These are phyloP conservation scores for Artemia sinica DNA, from an alignment of 2,888 invertebrate species.

Conservation along the genomic window DNA sequence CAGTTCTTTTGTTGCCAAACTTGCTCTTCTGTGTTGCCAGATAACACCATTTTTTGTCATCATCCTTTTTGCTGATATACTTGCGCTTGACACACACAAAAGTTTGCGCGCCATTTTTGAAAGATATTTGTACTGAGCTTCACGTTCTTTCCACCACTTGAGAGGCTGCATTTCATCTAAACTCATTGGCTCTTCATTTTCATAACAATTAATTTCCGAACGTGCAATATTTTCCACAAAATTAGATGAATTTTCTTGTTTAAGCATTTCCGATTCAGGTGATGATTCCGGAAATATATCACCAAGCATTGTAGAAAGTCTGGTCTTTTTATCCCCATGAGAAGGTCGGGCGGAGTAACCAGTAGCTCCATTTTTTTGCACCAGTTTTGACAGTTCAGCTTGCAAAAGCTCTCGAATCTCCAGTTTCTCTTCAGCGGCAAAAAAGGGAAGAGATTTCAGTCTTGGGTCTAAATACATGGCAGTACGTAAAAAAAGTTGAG, in stretches of 20 bases:
- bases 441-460: constrained; percentile 21
- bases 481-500: constrained; percentile 19
- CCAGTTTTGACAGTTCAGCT: constrained; percentile 20
- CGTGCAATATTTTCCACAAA: constrained; percentile 21
- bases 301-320: constrained; percentile 18
- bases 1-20: constrained; percentile 20
- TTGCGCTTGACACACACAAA: constrained; percentile 18
- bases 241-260: constrained; percentile 14
- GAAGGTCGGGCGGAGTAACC: neutral
- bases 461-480: constrained; percentile 22
- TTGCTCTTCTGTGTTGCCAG: constrained; percentile 20
- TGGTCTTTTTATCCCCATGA: constrained; percentile 18
- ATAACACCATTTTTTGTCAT: constrained; percentile 19
- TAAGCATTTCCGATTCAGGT: constrained; percentile 1
- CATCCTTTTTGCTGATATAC: constrained; percentile 18
- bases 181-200: constrained; percentile 22
- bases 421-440: constrained; percentile 19
- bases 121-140: constrained; percentile 22
- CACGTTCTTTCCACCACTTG: constrained; percentile 22
- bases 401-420: constrained; percentile 19
- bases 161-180: constrained; percentile 21
- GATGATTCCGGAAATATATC: constrained; percentile 19
- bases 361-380: constrained; percentile 16
- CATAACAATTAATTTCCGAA: constrained; percentile 21
- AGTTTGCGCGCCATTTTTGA: constrained; percentile 20